These are phyloP conservation scores for Trachymyrmex septentrionalis DNA, from an alignment of 1,140 invertebrate species.

Conservation along the genomic window DNA sequence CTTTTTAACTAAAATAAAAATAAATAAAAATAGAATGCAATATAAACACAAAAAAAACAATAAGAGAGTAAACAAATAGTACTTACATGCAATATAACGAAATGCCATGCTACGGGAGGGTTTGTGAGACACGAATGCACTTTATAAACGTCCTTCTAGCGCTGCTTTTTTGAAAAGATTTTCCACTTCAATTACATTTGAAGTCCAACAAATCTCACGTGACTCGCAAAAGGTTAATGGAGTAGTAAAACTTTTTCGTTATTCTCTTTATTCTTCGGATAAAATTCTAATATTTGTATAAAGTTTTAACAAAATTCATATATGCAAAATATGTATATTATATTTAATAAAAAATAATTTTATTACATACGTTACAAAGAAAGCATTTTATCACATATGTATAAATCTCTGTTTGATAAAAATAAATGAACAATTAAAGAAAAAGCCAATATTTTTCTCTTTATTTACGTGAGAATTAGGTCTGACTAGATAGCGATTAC, in stretches of 20 bases:
- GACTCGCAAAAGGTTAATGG: background rate
- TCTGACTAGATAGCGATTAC: background rate
- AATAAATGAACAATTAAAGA: background rate
- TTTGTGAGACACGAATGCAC: too few relatives aligned
- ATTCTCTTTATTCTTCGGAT: background rate
- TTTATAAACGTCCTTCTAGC: too few relatives aligned
- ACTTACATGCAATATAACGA: too few relatives aligned
- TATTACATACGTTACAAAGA: background rate
- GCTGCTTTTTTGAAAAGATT: too few relatives aligned
- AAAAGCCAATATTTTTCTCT: background rate
- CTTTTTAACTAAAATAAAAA: too few relatives aligned
- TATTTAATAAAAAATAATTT: background rate
- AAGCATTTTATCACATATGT: background rate
- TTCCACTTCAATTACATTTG: too few relatives aligned
- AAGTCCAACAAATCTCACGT: too few relatives aligned
- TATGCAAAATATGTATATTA: background rate
- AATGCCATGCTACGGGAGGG: too few relatives aligned
- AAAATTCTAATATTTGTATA: background rate
- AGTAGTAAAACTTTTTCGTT: background rate
- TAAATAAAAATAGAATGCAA: too few relatives aligned
- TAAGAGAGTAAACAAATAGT: too few relatives aligned
- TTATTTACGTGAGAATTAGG: background rate
- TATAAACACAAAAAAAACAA: too few relatives aligned
- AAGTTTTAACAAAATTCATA: background rate
- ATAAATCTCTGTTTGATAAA: background rate